These are phyloP conservation scores for Anolis sagrei DNA, from an alignment of 2,113 vertebrate species.

Conservation along the genomic window DNA sequence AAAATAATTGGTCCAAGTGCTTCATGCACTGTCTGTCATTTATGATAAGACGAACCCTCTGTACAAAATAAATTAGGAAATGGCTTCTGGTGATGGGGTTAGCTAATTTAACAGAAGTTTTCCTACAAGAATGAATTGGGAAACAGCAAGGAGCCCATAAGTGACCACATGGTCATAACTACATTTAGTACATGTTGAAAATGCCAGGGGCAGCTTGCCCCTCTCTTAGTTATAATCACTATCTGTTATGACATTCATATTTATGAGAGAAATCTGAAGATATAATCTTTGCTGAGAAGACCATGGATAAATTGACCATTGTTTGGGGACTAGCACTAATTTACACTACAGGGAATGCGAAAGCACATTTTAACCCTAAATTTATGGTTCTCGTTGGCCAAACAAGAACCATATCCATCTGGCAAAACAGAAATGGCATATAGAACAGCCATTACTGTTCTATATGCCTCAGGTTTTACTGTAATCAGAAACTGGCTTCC, in stretches of 20 bases:
- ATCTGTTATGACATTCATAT: not conserved
- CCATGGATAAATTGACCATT: not conserved
- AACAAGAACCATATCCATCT: too few species aligned
- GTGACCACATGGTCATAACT: not conserved
- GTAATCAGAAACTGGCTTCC: not conserved
- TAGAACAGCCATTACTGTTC: not conserved
- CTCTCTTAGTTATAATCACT: not conserved
- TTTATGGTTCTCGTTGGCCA: not conserved
- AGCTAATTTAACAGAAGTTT: not conserved
- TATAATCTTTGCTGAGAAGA: not conserved
- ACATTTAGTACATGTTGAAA: constrained; percentile 9
- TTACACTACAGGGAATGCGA: not conserved
- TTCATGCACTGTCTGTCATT: constrained; percentile 1
- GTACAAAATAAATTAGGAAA: constrained; percentile 5
- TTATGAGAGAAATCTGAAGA: not conserved
- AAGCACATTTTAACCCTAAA: not conserved
- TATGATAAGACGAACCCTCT: not conserved
- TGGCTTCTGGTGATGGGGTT: not conserved
- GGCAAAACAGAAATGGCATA: not conserved
- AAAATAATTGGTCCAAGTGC: not conserved
- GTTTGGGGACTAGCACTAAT: not conserved
- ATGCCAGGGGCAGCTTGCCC: not conserved
- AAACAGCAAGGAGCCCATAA: not conserved
- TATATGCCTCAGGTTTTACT: not conserved
- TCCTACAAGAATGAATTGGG: not conserved